Conservation (phyloP, 1,140 invertebrate genomes). For the Bombus pyrosoma region DNA sequence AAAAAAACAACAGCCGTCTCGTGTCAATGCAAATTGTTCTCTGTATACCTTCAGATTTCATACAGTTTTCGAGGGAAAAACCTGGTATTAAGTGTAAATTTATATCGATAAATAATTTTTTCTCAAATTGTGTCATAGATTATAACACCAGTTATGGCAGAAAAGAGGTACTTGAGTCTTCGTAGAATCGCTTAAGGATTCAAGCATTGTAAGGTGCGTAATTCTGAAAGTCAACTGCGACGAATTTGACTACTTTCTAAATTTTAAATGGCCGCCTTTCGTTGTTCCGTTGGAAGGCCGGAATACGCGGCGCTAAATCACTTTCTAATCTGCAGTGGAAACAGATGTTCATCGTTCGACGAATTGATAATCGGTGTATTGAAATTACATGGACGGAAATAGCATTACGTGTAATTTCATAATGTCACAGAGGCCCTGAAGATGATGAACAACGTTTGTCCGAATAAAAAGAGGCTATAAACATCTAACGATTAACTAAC, state of each 20-base stretch:
- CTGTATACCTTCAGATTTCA: background rate
- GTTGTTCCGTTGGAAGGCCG: background rate
- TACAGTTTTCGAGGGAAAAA: background rate
- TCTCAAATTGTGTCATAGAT: background rate
- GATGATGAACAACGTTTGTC: background rate
- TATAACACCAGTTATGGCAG: background rate
- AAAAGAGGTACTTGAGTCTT: background rate
- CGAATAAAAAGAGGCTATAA: background rate
- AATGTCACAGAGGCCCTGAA: background rate
- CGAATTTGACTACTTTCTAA: conserved; percentile 51
- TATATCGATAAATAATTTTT: background rate
- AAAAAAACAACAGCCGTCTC: background rate
- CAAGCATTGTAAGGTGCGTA: background rate
- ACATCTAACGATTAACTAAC: background rate
- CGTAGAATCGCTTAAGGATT: background rate
- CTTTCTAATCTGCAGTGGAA: conserved; percentile 44
- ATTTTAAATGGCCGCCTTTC: conserved; percentile 32
- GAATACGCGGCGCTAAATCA: conserved; percentile 19
- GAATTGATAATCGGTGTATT: conserved; percentile 21
- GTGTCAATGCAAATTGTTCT: background rate
- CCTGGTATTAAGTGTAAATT: background rate
- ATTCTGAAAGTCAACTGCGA: conserved; percentile 17
- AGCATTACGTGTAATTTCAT: background rate
- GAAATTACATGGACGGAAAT: conserved; percentile 2
- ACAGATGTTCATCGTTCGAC: conserved; percentile 8